Conservation (phyloP, 2,888 invertebrate species). For the Calameuta filiformis region DNA sequence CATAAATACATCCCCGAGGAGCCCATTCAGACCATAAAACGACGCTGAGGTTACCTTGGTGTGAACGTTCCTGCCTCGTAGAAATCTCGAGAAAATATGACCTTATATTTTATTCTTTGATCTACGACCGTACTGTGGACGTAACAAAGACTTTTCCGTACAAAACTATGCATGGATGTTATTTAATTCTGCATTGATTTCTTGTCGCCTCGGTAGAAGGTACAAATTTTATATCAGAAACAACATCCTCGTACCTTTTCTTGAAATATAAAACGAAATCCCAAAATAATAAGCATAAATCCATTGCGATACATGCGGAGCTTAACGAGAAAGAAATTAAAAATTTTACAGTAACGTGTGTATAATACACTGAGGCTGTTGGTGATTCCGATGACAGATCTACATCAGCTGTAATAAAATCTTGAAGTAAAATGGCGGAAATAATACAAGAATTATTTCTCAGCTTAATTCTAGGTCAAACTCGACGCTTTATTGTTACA, state of each 20-base stretch:
- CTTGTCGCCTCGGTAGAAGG: not conserved
- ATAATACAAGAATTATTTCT: not conserved
- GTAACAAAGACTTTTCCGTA: not conserved
- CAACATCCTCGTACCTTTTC: not conserved
- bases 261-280: not conserved
- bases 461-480: not conserved
- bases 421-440: not conserved
- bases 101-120: not conserved
- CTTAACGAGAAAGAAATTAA: not conserved
- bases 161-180: not conserved
- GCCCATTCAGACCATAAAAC: conserved; percentile 18
- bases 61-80: not conserved
- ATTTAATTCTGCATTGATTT: not conserved
- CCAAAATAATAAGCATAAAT: not conserved
- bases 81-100: not conserved
- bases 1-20: conserved; percentile 29
- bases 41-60: conserved; percentile 16
- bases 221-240: not conserved
- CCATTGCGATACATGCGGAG: not conserved
- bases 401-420: not conserved
- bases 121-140: not conserved
- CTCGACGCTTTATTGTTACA: not conserved
- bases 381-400: not conserved
- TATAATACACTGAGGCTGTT: not conserved
- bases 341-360: not conserved